phyloP scores from a whole-genome alignment of 2,888 invertebrate species.

The Melipona bicolor region DNA sequence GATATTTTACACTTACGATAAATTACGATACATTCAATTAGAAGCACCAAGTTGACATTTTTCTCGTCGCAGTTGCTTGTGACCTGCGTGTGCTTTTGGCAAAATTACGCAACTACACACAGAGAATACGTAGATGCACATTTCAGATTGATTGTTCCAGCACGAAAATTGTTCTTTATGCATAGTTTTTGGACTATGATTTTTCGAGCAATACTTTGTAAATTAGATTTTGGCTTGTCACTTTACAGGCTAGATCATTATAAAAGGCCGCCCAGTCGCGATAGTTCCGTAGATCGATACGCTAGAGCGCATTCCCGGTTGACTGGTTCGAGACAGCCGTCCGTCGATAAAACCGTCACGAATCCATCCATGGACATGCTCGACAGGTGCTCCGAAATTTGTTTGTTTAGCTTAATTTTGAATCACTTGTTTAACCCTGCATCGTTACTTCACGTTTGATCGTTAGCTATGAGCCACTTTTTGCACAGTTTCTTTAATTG shows the following conservation, averaged over 20 bases:
- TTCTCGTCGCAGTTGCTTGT: no score
- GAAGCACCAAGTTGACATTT: no score
- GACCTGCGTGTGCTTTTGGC: no score
- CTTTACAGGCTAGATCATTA: slow-evolving; percentile 94
- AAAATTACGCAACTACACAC: no score
- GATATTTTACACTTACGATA: background rate
- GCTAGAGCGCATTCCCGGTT: slow-evolving; percentile 89
- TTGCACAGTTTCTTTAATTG: no score
- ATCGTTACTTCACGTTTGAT: no score
- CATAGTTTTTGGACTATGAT: no score
- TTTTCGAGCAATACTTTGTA: background rate
- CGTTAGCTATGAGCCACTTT: no score
- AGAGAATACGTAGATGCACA: no score
- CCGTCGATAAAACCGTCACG: slow-evolving; percentile 88
- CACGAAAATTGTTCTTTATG: no score
- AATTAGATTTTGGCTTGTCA: background rate
- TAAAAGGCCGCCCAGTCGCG: slow-evolving; percentile 94
- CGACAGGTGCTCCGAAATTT: slow-evolving; percentile 76
- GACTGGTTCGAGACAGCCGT: slow-evolving; percentile 90
- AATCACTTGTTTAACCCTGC: background rate
- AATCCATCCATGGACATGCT: slow-evolving; percentile 78
- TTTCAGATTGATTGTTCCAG: no score
- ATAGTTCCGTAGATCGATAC: slow-evolving; percentile 93
- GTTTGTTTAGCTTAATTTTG: background rate
- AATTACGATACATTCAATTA: background rate